phyloP scores from a whole-genome alignment of 2,888 invertebrate genomes.

The Rhamphomyia laevipes region DNA sequence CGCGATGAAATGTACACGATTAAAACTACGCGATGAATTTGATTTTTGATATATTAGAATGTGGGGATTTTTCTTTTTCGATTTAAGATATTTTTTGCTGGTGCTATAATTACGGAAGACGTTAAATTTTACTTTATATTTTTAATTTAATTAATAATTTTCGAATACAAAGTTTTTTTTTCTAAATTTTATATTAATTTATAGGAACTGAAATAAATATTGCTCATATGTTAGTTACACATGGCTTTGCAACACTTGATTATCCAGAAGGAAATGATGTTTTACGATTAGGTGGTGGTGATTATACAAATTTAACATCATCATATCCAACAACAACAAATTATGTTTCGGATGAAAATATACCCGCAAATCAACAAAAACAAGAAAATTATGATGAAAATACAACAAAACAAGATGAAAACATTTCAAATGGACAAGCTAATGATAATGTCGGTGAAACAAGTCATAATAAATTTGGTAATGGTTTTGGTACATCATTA shows the following conservation, averaged over 20 bases:
- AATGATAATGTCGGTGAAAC: no score
- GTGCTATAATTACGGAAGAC: no score
- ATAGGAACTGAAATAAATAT: slow-evolving; percentile 29
- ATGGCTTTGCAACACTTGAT: slow-evolving; percentile 30
- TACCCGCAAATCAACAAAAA: neutral
- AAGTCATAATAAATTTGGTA: neutral
- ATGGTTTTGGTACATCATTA: neutral
- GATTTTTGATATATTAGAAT: no score
- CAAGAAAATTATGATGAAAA: no score
- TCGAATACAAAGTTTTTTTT: neutral
- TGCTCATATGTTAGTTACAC: slow-evolving; percentile 28
- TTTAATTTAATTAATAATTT: neutral
- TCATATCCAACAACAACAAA: neutral
- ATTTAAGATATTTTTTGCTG: no score
- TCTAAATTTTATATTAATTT: neutral
- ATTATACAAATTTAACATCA: slow-evolving; percentile 9
- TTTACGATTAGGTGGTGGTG: slow-evolving; percentile 16
- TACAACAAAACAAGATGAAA: neutral
- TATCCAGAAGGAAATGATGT: slow-evolving; percentile 8
- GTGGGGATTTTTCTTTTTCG: no score
- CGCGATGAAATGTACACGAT: no score
- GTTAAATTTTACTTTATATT: neutral
- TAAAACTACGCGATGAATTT: no score
- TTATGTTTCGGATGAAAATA: slow-evolving; percentile 9
- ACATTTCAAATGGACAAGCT: no score